These are phyloP conservation scores for Phthorimaea operculella DNA, from an alignment of 1,140 invertebrate genomes.

Conservation along the genomic window DNA sequence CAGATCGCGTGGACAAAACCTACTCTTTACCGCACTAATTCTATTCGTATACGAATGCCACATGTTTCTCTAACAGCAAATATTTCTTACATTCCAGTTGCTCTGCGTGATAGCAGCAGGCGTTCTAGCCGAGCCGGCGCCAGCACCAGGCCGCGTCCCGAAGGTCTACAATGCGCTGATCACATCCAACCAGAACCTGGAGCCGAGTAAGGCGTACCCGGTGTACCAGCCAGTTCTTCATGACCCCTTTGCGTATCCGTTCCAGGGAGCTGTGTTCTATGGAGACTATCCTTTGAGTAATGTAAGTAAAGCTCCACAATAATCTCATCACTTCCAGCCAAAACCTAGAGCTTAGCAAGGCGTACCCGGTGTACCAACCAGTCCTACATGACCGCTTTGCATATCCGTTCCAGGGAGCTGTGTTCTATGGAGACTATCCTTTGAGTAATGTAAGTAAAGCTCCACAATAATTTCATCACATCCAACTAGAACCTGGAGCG, in stretches of 20 bases:
- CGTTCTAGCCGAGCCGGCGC: constrained; percentile 57
- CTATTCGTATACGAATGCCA: neutral
- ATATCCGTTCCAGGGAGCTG: constrained; percentile 61
- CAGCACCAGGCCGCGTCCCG: constrained; percentile 62
- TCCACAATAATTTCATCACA: constrained; percentile 81
- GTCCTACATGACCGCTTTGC: constrained; percentile 71
- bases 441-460: constrained; percentile 65
- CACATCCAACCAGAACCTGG: constrained; percentile 77
- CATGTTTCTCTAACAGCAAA: neutral
- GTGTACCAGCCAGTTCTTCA: constrained; percentile 77
- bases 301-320: constrained; percentile 28
- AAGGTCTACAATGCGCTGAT: constrained; percentile 82
- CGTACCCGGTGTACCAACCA: constrained; percentile 77
- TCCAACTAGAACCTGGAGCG: constrained; percentile 77
- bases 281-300: constrained; percentile 40
- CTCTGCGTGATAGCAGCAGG: constrained; percentile 20
- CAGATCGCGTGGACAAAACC: too few relatives aligned
- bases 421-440: constrained; percentile 44
- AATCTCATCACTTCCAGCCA: constrained; percentile 80
- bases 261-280: constrained; percentile 47
- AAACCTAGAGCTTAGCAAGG: constrained; percentile 76
- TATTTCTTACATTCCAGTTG: constrained; percentile 31
- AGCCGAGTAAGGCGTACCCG: constrained; percentile 77
- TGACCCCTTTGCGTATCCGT: constrained; percentile 69
- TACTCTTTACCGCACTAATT: too few relatives aligned